phyloP scores from a whole-genome alignment of 1,140 invertebrate genomes.

The Coelopa frigida region DNA sequence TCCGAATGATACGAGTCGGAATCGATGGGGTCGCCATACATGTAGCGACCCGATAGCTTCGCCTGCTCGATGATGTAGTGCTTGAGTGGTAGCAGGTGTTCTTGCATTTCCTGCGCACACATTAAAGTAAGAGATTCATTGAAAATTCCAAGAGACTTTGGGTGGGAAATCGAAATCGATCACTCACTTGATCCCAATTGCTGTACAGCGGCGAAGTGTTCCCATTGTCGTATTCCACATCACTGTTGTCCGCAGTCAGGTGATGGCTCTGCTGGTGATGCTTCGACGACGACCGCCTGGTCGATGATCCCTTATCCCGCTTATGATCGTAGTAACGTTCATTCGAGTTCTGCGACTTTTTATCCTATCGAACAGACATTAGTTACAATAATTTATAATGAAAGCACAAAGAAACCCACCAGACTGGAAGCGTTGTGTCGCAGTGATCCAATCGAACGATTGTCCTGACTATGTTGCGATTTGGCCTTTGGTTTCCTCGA shows the following conservation, averaged over 20 bases:
- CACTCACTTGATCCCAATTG: constrained; percentile 55
- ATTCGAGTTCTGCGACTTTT: constrained; percentile 48
- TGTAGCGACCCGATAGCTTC: constrained; percentile 64
- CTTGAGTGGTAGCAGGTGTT: constrained; percentile 73
- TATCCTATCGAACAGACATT: constrained; percentile 33
- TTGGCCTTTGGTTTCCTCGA: constrained; percentile 27
- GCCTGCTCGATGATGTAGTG: constrained; percentile 84
- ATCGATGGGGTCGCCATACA: constrained; percentile 57
- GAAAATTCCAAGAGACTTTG: neutral
- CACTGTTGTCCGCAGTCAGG: constrained; percentile 33
- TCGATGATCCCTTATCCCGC: too few species aligned
- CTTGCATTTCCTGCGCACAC: constrained; percentile 50
- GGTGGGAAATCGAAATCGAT: neutral
- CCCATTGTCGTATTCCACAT: constrained; percentile 51
- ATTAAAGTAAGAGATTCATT: neutral
- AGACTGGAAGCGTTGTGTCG: constrained; percentile 34
- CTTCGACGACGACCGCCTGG: constrained; percentile 26
- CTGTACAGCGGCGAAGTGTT: constrained; percentile 60
- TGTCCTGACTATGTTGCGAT: constrained; percentile 10
- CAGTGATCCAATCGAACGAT: constrained; percentile 21
- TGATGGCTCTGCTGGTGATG: constrained; percentile 20
- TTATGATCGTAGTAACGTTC: constrained; percentile 50
- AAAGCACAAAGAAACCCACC: constrained; percentile 12
- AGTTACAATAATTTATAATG: neutral
- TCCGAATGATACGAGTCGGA: constrained; percentile 61